Conservation (phyloP, 35 echinoderm and acorn worm species). For the Nesometra sesokonis region DNA sequence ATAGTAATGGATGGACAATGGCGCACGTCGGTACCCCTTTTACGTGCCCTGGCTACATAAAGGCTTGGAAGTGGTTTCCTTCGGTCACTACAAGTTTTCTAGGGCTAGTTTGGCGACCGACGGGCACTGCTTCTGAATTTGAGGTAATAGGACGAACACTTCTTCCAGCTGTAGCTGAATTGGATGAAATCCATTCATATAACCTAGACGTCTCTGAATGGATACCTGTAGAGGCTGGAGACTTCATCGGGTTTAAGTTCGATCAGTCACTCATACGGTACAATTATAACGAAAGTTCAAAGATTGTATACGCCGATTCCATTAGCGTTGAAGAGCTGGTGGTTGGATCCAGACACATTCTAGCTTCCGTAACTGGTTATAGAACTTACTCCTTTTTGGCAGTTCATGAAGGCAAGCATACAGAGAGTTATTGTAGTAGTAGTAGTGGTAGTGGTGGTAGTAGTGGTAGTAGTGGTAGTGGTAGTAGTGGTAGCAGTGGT, state of each 20-base stretch:
- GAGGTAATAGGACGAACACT: neutral
- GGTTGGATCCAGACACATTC: neutral
- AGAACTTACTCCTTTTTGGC: neutral
- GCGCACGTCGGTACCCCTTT: neutral
- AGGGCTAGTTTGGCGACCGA: neutral
- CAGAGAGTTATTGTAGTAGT: too few relatives aligned
- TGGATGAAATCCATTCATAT: neutral
- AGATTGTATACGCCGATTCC: neutral
- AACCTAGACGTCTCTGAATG: neutral
- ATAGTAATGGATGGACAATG: neutral
- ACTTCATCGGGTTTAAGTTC: neutral
- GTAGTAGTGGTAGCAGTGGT: slow-evolving; percentile 9
- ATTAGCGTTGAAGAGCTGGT: neutral
- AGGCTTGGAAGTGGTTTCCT: neutral
- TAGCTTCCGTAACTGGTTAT: neutral
- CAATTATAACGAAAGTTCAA: neutral
- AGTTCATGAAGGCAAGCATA: neutral
- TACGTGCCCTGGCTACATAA: neutral
- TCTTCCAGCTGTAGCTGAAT: neutral
- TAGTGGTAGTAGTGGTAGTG: neutral
- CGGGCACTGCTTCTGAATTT: neutral
- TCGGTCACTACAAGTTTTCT: neutral
- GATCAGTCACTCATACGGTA: neutral
- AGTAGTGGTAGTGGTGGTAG: slow-evolving; percentile 5
- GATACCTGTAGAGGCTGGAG: neutral